Evolutionary conservation across 2,797 vertebrate genomes (phyloP).

Genomic region (Pseudochromis fuscus): DNA sequence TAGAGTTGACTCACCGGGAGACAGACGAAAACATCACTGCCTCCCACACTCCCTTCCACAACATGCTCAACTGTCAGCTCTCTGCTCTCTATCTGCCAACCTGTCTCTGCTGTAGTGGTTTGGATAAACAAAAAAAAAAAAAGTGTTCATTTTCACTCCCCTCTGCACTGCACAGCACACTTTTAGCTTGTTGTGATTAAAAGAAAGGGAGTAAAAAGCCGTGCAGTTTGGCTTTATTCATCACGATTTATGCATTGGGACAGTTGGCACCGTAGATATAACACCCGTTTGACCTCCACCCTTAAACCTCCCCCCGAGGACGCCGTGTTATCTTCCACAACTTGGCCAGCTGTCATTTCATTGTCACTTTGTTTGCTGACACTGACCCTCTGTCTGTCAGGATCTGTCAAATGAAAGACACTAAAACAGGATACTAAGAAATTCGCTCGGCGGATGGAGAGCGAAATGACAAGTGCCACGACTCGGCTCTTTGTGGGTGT

Average conservation of each 20-base stretch:
- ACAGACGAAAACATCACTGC: conserved; percentile 53
- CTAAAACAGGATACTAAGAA: conserved; percentile 8
- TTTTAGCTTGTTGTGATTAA: not conserved
- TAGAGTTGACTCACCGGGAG: conserved; percentile 58
- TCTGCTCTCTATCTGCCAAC: conserved; percentile 42
- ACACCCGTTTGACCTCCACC: conserved; percentile 44
- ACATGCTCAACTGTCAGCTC: conserved; percentile 52
- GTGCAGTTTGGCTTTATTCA: too few species aligned
- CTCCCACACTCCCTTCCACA: conserved; percentile 57
- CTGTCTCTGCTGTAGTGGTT: not conserved
- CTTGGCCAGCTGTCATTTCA: conserved; percentile 56
- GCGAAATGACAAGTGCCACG: conserved; percentile 6
- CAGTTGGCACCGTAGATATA: conserved; percentile 35
- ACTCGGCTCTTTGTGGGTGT: not conserved
- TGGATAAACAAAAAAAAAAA: conserved; percentile 21
- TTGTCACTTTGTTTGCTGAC: conserved; percentile 64
- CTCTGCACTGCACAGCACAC: too few species aligned
- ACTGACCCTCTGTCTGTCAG: conserved; percentile 60
- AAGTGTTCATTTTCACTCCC: conserved; percentile 5
- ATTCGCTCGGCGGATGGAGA: conserved; percentile 5
- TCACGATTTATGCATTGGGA: conserved; percentile 7
- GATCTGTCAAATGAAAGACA: conserved; percentile 47
- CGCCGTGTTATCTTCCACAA: conserved; percentile 33
- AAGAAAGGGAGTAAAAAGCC: too few species aligned
- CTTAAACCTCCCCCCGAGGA: conserved; percentile 20